Conservation (phyloP, 1,140 invertebrate genomes). For the Cyrtorhinus lividipennis region DNA sequence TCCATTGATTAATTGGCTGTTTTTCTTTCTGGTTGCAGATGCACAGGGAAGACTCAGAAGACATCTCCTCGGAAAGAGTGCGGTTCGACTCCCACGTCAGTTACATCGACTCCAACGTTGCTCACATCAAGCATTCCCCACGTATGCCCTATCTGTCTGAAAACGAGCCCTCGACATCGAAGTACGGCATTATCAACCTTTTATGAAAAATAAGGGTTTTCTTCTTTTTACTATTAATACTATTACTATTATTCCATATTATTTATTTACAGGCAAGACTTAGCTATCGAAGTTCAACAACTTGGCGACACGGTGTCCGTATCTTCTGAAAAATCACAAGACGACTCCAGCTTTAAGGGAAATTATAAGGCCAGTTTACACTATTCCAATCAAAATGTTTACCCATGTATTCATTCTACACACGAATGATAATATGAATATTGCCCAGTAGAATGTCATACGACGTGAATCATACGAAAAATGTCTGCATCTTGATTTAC, state of each 20-base stretch:
- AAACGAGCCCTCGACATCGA: slow-evolving; percentile 10
- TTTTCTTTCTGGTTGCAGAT: slow-evolving; percentile 11
- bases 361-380: neutral
- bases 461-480: too few relatives aligned
- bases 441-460: too few relatives aligned
- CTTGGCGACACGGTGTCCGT: neutral
- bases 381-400: too few relatives aligned
- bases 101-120: slow-evolving; percentile 26
- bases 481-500: too few relatives aligned
- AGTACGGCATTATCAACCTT: neutral
- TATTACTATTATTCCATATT: neutral
- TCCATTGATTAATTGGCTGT: too few relatives aligned
- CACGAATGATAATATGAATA: too few relatives aligned
- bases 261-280: slow-evolving; percentile 6
- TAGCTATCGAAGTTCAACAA: neutral
- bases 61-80: slow-evolving; percentile 39
- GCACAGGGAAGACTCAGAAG: slow-evolving; percentile 34
- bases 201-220: too few relatives aligned
- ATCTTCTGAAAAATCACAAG: neutral
- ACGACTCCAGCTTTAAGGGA: neutral
- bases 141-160: neutral
- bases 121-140: slow-evolving; percentile 15
- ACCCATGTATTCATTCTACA: too few relatives aligned
- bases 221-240: neutral
- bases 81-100: slow-evolving; percentile 32